phyloP scores from a whole-genome alignment of 2,113 vertebrate genomes.

The Tylochromis polylepis region DNA sequence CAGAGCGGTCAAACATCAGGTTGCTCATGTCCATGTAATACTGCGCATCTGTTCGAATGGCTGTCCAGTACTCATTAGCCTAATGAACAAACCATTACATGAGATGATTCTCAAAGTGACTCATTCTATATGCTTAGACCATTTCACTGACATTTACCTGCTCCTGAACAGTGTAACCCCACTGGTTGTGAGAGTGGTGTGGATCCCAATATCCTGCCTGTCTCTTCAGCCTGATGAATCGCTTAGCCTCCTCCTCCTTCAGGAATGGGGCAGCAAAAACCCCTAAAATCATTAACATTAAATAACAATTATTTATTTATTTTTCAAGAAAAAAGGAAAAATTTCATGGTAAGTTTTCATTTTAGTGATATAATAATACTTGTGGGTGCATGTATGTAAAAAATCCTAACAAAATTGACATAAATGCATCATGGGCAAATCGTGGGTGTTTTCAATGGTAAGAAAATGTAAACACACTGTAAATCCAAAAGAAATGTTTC shows the following conservation, averaged over 20 bases:
- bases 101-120: background rate
- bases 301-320: background rate
- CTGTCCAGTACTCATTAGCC: conserved; percentile 68
- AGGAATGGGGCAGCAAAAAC: conserved; percentile 52
- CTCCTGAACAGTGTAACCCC: conserved; percentile 66
- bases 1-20: conserved; percentile 66
- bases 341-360: no score
- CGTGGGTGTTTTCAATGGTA: background rate
- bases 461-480: background rate
- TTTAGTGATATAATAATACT: background rate
- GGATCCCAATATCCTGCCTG: conserved; percentile 66
- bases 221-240: conserved; percentile 63
- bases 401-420: background rate
- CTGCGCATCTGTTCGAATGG: conserved; percentile 54
- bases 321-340: no score
- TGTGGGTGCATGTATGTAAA: background rate
- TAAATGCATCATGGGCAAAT: accelerated
- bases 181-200: conserved; percentile 59
- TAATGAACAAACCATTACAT: background rate
- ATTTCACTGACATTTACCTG: conserved; percentile 33
- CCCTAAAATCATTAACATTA: conserved; percentile 29
- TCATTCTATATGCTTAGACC: background rate
- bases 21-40: conserved; percentile 69
- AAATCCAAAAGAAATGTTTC: background rate
- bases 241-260: conserved; percentile 58